These are phyloP conservation scores for Mandrillus leucophaeus DNA, from an alignment of 2,113 vertebrate species.

Conservation along the genomic window DNA sequence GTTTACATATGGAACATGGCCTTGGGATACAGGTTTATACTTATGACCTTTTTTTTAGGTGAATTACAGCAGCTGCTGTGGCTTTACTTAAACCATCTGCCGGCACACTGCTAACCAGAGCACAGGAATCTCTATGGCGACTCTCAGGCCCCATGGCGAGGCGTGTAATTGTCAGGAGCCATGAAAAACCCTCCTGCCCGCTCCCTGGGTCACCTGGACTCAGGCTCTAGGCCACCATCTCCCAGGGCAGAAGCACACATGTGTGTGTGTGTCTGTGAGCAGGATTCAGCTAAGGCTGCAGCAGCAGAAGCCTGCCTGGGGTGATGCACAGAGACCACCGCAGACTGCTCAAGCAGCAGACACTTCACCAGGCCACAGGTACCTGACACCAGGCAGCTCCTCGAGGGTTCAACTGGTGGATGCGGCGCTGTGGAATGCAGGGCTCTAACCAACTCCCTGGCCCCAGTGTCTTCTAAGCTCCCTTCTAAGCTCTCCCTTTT, in stretches of 20 bases:
- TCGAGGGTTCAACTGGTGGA: fast-evolving
- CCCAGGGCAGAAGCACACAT: fast-evolving
- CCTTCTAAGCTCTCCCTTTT: no score
- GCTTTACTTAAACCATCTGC: background rate
- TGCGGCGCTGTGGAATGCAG: fast-evolving
- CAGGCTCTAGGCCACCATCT: background rate
- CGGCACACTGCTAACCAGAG: background rate
- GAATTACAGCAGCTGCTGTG: background rate
- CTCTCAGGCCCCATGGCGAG: fast-evolving
- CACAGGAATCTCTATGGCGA: background rate
- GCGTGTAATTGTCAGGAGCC: background rate
- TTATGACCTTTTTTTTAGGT: background rate
- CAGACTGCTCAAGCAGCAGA: fast-evolving
- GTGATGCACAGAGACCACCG: fast-evolving
- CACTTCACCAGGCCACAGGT: fast-evolving
- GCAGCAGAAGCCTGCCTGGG: no score
- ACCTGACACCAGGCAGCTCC: background rate
- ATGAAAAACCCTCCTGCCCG: background rate
- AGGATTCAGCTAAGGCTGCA: fast-evolving
- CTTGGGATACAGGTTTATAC: background rate
- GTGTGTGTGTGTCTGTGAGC: background rate
- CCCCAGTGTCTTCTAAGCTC: background rate
- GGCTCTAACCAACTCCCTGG: fast-evolving
- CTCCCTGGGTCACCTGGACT: background rate
- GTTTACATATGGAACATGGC: background rate